Percentiles rank a stretch among this genome's conserved stretches.
phyloP scores from a whole-genome alignment of 92 coral and sea anemone genomes.

The Bergia sp. region DNA sequence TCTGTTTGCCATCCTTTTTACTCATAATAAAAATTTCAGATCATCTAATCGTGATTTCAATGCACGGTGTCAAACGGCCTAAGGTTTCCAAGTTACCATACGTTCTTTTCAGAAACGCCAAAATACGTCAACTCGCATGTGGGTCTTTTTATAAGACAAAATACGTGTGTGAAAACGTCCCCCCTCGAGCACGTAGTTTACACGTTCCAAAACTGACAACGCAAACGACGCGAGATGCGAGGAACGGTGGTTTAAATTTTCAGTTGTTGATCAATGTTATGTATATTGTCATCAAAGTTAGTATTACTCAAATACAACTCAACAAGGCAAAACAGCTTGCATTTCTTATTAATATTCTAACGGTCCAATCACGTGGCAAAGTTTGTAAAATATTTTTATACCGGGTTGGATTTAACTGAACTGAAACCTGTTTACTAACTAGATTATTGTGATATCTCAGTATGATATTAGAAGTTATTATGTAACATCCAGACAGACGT shows the following conservation, averaged over 20 bases:
- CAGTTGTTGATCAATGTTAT: neutral
- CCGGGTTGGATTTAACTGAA: neutral
- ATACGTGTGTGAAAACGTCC: neutral
- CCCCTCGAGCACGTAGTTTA: neutral
- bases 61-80: neutral
- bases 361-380: conserved; percentile 2
- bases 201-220: neutral
- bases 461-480: neutral
- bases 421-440: neutral
- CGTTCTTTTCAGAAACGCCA: neutral
- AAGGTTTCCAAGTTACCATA: conserved; percentile 18
- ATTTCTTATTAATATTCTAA: neutral
- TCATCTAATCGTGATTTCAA: neutral
- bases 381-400: neutral
- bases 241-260: neutral
- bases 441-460: neutral
- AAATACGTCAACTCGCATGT: neutral
- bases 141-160: neutral
- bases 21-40: neutral
- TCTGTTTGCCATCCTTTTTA: neutral
- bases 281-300: neutral
- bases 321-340: neutral
- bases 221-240: neutral
- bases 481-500: neutral
- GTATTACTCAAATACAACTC: neutral